Conservation (phyloP, 1,140 invertebrate species). For the Monomorium pharaonis region DNA sequence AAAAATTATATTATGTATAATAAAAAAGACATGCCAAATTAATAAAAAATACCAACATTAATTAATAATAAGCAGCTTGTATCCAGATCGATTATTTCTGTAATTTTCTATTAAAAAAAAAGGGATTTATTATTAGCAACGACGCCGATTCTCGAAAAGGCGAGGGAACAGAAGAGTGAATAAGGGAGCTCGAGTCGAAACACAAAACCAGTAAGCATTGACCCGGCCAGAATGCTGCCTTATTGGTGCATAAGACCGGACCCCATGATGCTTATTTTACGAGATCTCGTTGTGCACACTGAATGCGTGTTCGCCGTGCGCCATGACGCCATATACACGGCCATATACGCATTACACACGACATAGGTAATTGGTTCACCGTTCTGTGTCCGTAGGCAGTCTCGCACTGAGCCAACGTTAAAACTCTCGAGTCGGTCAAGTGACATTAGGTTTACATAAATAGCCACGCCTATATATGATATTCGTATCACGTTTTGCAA, state of each 20-base stretch:
- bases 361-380: conserved; percentile 69
- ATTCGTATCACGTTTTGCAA: not conserved
- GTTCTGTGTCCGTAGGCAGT: conserved; percentile 49
- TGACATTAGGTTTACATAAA: conserved; percentile 44
- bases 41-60: no score
- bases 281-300: conserved; percentile 65
- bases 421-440: conserved; percentile 32
- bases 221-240: conserved; percentile 81
- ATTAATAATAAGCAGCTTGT: not conserved
- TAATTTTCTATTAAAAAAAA: not conserved
- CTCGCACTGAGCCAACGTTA: conserved; percentile 53
- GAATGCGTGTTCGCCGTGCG: conserved; percentile 52
- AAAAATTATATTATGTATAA: not conserved
- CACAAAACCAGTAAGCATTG: conserved; percentile 84
- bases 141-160: conserved; percentile 9
- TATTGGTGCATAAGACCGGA: conserved; percentile 77
- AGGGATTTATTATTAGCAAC: not conserved
- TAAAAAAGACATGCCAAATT: not conserved
- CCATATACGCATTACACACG: conserved; percentile 64
- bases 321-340: not conserved
- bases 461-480: conserved; percentile 42
- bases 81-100: not conserved
- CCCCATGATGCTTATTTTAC: conserved; percentile 80
- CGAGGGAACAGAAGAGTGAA: conserved; percentile 4
- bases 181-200: conserved; percentile 71